These are phyloP conservation scores for Entomobrya proxima DNA, from an alignment of 2,888 invertebrate genomes.

Conservation along the genomic window DNA sequence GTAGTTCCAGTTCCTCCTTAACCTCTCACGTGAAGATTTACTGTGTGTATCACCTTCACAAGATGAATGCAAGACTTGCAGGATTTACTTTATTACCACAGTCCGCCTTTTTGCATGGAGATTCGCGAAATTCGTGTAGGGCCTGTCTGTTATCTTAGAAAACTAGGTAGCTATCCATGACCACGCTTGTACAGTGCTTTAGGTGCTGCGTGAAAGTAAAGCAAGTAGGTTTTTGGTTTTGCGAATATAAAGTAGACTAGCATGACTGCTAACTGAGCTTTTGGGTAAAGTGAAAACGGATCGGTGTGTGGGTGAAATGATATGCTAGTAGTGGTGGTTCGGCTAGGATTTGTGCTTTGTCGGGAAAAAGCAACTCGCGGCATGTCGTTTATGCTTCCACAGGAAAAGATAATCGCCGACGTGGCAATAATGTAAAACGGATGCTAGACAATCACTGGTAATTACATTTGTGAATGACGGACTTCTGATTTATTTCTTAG, in stretches of 20 bases:
- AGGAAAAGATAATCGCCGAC: slow-evolving; percentile 11
- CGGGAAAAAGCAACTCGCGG: not conserved
- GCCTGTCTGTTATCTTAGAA: not conserved
- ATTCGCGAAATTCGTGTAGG: not conserved
- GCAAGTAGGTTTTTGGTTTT: not conserved
- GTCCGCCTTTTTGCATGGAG: not conserved
- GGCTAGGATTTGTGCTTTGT: not conserved
- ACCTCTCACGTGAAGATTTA: slow-evolving; percentile 15
- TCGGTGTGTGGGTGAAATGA: too few relatives aligned
- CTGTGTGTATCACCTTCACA: not conserved
- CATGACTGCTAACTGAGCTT: too few relatives aligned
- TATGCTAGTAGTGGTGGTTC: not conserved
- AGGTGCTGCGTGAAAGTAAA: too few relatives aligned
- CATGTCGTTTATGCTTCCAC: not conserved
- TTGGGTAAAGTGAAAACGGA: not conserved
- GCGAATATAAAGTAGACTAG: not conserved
- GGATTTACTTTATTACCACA: slow-evolving; percentile 5
- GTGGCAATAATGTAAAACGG: slow-evolving; percentile 3
- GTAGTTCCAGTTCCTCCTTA: too few relatives aligned
- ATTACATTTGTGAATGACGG: slow-evolving; percentile 43
- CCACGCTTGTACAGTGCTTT: not conserved
- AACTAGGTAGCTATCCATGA: not conserved
- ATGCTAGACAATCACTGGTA: slow-evolving; percentile 21
- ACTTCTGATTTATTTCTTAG: slow-evolving; percentile 39
- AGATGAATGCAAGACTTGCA: not conserved